Percentiles rank a stretch among this genome's conserved stretches.
Conservation (phyloP, 2,888 invertebrate genomes). For the Caenorhabditis doughertyi region DNA sequence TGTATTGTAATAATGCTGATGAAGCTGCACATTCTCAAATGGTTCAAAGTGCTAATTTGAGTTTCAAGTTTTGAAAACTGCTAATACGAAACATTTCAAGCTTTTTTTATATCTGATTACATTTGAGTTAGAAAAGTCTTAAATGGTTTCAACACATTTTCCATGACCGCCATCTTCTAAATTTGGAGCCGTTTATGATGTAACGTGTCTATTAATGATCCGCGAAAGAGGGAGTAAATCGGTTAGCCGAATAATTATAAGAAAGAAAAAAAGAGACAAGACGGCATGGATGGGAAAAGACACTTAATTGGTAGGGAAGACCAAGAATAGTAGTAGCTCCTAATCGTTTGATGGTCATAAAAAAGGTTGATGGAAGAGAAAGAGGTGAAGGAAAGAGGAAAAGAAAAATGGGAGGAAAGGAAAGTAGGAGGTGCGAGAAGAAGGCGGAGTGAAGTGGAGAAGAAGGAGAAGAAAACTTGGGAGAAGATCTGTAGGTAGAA, state of each 20-base stretch:
- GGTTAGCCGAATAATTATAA: constrained; percentile 51
- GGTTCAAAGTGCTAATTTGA: constrained; percentile 30
- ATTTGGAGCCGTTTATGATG: not conserved
- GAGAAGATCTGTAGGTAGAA: not conserved
- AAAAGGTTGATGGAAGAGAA: constrained; percentile 47
- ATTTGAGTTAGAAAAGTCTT: no score
- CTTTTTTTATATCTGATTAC: no score
- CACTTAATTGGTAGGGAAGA: constrained; percentile 51
- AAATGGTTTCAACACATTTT: not conserved
- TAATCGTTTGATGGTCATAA: constrained; percentile 63
- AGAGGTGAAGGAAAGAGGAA: constrained; percentile 6
- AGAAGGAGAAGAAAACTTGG: not conserved
- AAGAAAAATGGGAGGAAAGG: not conserved
- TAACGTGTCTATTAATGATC: not conserved
- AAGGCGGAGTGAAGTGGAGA: not conserved
- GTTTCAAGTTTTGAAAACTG: not conserved
- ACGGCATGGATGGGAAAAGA: constrained; percentile 36
- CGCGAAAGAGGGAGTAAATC: constrained; percentile 10
- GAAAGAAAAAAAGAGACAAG: constrained; percentile 7
- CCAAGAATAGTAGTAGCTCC: constrained; percentile 39
- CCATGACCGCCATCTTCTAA: not conserved
- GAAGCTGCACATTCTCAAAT: constrained; percentile 9
- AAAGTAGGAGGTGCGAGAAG: constrained; percentile 15
- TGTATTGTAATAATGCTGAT: constrained; percentile 22
- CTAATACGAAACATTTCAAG: no score